A percentile compares a stretch with the other conserved stretches of the same genome.
phyloP scores from a whole-genome alignment of 2,113 vertebrate species.

The Megaceryle torquata region DNA sequence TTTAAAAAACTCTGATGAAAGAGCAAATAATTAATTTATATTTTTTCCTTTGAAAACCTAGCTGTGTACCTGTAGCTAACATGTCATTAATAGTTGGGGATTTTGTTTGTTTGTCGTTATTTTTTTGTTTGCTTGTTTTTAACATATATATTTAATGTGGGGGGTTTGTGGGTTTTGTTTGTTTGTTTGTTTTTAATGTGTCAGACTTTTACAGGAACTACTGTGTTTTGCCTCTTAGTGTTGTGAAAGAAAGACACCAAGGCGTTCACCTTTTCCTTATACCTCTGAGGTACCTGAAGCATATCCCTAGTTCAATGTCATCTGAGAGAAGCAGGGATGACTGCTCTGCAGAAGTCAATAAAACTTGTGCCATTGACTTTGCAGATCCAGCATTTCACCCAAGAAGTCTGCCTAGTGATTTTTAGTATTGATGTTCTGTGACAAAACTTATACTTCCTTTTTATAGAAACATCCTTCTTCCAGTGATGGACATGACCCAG shows the following conservation, averaged over 20 bases:
- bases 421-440: slow-evolving; percentile 26
- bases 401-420: background rate
- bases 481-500: slow-evolving; percentile 8
- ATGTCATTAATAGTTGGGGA: background rate
- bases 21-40: background rate
- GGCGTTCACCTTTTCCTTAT: background rate
- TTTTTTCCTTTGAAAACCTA: background rate
- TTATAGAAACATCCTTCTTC: background rate
- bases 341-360: background rate
- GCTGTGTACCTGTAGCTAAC: background rate
- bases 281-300: background rate
- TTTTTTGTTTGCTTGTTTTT: background rate
- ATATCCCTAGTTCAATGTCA: background rate
- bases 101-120: background rate
- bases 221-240: background rate
- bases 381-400: background rate
- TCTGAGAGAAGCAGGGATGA: background rate
- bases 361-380: background rate
- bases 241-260: background rate
- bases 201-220: background rate
- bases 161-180: background rate
- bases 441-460: slow-evolving; percentile 3
- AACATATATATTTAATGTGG: background rate
- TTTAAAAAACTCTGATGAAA: background rate
- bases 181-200: background rate